Percentiles rank a stretch among this genome's conserved stretches.
phyloP scores from a whole-genome alignment of 1,140 invertebrate species.

The Stratiolaelaps scimitus region DNA sequence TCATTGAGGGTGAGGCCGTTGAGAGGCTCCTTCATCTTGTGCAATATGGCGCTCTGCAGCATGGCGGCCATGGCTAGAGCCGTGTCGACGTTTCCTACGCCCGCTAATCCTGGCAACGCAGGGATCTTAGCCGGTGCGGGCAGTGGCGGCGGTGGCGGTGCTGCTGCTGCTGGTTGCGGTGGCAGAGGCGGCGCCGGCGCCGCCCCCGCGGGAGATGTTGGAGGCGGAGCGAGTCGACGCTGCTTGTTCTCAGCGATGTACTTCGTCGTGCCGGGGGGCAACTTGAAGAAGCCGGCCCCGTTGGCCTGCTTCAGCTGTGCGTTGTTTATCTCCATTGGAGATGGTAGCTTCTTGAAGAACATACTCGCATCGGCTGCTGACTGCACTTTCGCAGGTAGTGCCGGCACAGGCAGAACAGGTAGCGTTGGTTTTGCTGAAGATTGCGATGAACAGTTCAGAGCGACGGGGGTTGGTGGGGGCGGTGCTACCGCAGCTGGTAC shows the following conservation, averaged over 20 bases:
- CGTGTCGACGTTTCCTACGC: neutral
- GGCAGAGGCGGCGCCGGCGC: neutral
- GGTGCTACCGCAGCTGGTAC: neutral
- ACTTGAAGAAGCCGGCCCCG: constrained; percentile 21
- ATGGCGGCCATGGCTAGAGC: constrained; percentile 13
- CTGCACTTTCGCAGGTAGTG: no score
- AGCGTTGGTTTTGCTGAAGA: neutral
- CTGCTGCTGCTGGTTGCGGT: no score
- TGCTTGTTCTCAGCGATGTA: constrained; percentile 26
- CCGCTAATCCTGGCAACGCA: neutral
- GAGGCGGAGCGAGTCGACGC: neutral
- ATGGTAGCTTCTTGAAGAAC: constrained; percentile 1
- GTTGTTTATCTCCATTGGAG: constrained; percentile 22
- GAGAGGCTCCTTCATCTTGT: constrained; percentile 18
- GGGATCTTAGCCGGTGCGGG: neutral
- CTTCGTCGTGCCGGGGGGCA: constrained; percentile 12
- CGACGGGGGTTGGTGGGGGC: neutral
- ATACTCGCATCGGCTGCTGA: neutral
- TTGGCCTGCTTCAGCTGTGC: constrained; percentile 14
- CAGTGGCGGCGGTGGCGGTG: neutral
- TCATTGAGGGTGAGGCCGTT: constrained; percentile 26
- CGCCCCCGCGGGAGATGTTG: neutral
- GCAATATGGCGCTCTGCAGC: constrained; percentile 16
- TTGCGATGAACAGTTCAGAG: neutral
- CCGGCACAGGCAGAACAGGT: no score